A percentile compares a stretch with the other conserved stretches of the same genome.
phyloP scores from a whole-genome alignment of 1,140 invertebrate genomes.

The Drosophila tristis region DNA sequence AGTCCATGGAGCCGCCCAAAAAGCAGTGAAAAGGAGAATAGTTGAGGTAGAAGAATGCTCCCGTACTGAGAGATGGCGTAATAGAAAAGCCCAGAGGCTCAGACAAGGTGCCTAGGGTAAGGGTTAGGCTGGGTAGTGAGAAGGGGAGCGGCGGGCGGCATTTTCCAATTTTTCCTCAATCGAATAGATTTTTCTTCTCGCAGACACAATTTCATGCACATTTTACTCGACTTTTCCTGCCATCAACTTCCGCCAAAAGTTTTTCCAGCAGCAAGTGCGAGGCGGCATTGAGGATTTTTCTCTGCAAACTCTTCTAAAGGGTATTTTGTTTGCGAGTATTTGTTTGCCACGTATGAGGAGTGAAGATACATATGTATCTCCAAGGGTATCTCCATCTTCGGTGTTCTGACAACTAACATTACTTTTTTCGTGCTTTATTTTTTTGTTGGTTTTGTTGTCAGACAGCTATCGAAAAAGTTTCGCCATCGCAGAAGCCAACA shows the following conservation, averaged over 20 bases:
- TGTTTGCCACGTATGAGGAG: neutral
- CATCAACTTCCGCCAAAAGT: conserved; percentile 71
- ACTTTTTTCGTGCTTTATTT: conserved; percentile 8
- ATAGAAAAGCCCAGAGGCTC: conserved; percentile 45
- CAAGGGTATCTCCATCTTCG: too few relatives aligned
- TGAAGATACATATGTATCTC: too few relatives aligned
- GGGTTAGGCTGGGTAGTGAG: neutral
- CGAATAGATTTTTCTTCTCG: conserved; percentile 55
- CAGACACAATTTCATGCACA: conserved; percentile 54
- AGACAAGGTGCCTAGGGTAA: conserved; percentile 10
- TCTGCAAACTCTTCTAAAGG: neutral
- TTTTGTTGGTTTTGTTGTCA: conserved; percentile 40
- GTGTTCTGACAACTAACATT: too few relatives aligned
- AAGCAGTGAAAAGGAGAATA: neutral
- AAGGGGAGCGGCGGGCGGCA: conserved; percentile 2
- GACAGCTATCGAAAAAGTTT: conserved; percentile 82
- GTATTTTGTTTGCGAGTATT: too few relatives aligned
- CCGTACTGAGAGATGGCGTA: conserved; percentile 35
- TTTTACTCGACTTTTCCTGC: conserved; percentile 63
- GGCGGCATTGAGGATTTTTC: conserved; percentile 1
- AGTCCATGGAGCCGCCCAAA: conserved; percentile 24
- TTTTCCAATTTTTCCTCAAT: conserved; percentile 63
- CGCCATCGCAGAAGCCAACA: conserved; percentile 65
- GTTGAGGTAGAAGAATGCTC: conserved; percentile 3
- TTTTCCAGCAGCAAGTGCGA: conserved; percentile 38